Conservation (phyloP, 2,113 vertebrate genomes). For the Phycodurus eques region DNA sequence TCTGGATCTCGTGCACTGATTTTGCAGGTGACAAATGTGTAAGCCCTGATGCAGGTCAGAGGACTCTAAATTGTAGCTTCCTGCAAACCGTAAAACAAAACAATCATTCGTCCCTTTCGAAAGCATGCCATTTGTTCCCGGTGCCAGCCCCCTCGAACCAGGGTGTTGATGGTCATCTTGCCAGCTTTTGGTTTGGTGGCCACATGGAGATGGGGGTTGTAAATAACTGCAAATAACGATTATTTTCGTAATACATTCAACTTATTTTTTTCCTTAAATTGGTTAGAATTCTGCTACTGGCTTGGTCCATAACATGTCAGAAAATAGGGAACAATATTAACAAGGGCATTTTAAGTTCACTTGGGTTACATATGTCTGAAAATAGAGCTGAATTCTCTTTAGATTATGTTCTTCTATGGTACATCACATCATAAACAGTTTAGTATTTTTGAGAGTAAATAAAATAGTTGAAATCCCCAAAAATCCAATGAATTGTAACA, state of each 20-base stretch:
- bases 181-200: neutral
- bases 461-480: no score
- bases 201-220: no score
- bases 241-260: no score
- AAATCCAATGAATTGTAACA: neutral
- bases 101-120: slow-evolving; percentile 69
- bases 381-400: no score
- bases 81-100: neutral
- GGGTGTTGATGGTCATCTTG: slow-evolving; percentile 74
- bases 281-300: no score
- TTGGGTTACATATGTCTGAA: no score
- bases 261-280: no score
- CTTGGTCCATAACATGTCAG: no score
- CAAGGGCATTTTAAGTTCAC: no score
- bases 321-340: no score
- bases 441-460: neutral
- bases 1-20: neutral
- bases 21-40: neutral
- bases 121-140: slow-evolving; percentile 78
- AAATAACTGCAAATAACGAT: no score
- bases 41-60: neutral
- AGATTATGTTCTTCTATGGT: neutral
- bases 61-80: neutral
- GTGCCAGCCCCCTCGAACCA: slow-evolving; percentile 55
- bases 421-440: neutral